Evolutionary conservation across 2,797 vertebrate species (phyloP).

Genomic region (Labroides dimidiatus): DNA sequence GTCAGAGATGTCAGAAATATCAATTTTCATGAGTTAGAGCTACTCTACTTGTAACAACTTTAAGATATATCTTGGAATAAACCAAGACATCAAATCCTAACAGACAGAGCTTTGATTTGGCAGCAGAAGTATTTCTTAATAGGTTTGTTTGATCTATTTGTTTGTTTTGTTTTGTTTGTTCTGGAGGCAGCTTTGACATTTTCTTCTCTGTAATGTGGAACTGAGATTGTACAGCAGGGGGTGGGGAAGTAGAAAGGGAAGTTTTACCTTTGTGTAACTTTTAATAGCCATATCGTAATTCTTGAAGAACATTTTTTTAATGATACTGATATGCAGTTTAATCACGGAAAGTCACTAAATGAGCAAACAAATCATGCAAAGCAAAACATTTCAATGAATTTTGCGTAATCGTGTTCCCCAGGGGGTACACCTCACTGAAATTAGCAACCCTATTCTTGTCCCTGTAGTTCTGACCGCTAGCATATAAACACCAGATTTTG

Average conservation of each 20-base stretch:
- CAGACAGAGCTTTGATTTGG: constrained; percentile 18
- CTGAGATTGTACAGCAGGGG: not conserved
- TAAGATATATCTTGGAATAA: constrained; percentile 8
- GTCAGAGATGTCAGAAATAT: constrained; percentile 1
- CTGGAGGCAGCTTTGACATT: constrained; percentile 7
- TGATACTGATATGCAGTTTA: not conserved
- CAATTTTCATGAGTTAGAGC: not conserved
- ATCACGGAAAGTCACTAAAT: no score
- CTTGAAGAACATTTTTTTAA: not conserved
- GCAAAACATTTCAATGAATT: no score
- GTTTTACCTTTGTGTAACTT: not conserved
- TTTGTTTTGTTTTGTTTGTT: constrained; percentile 22
- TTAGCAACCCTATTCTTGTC: no score
- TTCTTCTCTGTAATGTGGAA: not conserved
- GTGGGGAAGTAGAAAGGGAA: not conserved
- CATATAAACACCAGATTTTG: no score
- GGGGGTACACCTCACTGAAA: no score
- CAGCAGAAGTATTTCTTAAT: constrained; percentile 11
- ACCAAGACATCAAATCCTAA: constrained; percentile 29
- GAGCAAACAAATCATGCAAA: no score
- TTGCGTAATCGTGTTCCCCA: no score
- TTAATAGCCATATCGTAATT: not conserved
- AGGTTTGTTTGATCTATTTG: constrained; percentile 36
- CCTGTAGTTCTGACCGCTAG: no score
- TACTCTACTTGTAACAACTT: no score